phyloP scores from a whole-genome alignment of 2,888 invertebrate species.

The Schrankia costaestrigalis region DNA sequence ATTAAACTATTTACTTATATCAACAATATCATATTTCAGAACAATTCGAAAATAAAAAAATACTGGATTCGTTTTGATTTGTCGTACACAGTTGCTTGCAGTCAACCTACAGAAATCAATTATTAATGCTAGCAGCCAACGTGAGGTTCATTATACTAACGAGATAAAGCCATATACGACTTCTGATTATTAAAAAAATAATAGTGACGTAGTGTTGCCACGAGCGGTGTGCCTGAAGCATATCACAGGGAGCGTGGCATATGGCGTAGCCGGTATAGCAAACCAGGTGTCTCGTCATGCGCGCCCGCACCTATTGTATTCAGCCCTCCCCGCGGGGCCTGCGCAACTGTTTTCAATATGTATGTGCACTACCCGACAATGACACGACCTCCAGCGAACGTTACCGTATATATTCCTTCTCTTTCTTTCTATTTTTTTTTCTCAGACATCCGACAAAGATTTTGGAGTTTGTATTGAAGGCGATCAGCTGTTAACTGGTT shows the following conservation, averaged over 20 bases:
- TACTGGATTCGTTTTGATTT: too few species aligned
- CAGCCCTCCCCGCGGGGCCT: constrained; percentile 33
- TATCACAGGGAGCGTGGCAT: constrained; percentile 53
- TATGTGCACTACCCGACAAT: constrained; percentile 57
- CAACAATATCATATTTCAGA: too few species aligned
- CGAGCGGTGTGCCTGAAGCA: constrained; percentile 16
- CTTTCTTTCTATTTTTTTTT: too few species aligned
- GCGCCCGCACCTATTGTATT: constrained; percentile 76
- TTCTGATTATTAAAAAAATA: not conserved
- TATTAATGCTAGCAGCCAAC: too few species aligned
- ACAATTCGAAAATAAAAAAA: too few species aligned
- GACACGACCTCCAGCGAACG: constrained; percentile 42
- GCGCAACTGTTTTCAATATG: constrained; percentile 38
- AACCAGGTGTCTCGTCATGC: constrained; percentile 78
- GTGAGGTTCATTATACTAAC: too few species aligned
- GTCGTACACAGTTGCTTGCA: too few species aligned
- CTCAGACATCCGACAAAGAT: constrained; percentile 27
- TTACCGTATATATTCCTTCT: too few species aligned
- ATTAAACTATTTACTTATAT: too few species aligned
- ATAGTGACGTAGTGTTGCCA: constrained; percentile 11
- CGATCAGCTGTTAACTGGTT: constrained; percentile 42
- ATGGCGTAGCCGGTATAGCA: constrained; percentile 73
- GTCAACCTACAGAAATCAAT: too few species aligned
- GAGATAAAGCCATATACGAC: too few species aligned
- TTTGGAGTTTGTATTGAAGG: too few species aligned